Percentiles rank a stretch among this genome's conserved stretches.
phyloP scores from a whole-genome alignment of 2,888 invertebrate species.

The Siphonodentalium dalli region DNA sequence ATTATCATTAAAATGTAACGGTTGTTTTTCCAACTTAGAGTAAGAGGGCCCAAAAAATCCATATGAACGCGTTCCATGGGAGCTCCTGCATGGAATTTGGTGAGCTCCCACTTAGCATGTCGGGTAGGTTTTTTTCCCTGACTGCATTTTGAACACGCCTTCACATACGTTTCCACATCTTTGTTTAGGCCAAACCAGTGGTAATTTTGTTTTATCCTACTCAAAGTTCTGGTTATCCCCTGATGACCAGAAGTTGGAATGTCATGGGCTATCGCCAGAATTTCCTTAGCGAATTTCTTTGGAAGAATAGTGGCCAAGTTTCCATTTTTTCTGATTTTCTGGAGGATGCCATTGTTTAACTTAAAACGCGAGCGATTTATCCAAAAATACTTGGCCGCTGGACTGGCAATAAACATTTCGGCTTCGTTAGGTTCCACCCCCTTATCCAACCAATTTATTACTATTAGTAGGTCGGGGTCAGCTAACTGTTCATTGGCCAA shows the following conservation, averaged over 20 bases:
- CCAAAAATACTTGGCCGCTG: constrained; percentile 8
- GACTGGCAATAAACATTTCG: background rate
- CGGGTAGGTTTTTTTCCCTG: background rate
- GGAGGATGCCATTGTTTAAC: too few relatives aligned
- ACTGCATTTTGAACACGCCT: background rate
- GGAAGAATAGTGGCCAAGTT: background rate
- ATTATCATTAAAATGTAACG: constrained; percentile 16
- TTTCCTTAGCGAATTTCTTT: background rate
- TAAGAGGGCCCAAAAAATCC: constrained; percentile 17
- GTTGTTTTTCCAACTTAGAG: constrained; percentile 5
- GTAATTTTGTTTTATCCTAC: constrained; percentile 2
- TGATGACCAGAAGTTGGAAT: constrained; percentile 9
- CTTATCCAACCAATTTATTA: constrained; percentile 1
- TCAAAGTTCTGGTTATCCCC: constrained; percentile 4
- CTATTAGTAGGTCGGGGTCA: too few relatives aligned
- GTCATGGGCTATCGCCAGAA: background rate
- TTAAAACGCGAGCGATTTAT: background rate
- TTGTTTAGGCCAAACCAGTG: background rate
- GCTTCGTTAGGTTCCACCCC: background rate
- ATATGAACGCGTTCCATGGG: constrained; percentile 21
- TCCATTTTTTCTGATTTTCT: background rate
- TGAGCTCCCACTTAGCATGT: background rate
- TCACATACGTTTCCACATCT: too few relatives aligned
- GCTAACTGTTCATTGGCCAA: too few relatives aligned
- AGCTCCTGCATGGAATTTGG: constrained; percentile 81